Base-by-base conservation (phyloP, 2,113 vertebrate genomes). In the Octodon degus region DNA sequence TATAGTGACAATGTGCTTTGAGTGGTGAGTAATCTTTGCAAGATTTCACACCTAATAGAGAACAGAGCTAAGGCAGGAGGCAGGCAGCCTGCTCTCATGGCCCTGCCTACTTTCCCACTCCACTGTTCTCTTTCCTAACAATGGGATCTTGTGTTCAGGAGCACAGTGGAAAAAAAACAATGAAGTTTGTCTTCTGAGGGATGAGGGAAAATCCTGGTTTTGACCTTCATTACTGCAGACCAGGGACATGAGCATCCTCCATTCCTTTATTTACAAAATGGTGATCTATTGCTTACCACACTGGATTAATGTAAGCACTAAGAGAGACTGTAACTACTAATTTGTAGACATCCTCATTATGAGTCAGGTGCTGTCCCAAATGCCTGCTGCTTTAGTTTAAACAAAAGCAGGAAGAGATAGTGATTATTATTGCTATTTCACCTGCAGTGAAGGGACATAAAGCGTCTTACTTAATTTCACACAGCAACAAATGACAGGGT, bases 391-490 rank as follows among this genome's bases (percentile, higher is more conserved):
- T 53, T 83, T 84, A 67, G 37, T 95, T 34, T 30, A 13, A 47
- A 40, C 11, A 47, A 68, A 22, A 55, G 16, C 20, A 8, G 22
- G 22, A 87, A 40, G 30, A 88, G 34, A 70, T 14, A n/a, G 74
- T 27, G 30, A 22, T 62, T 65, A 53, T 40, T 58, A 68, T 90
- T 80, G 5, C 24, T 40, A 70, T 14, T 89, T 89, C 74, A 77
- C 27, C 60, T 22, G 34, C 70, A 82, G 80, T 14, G 53, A 87
- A 92, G 24, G 80, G 89, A 94, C 20, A 4, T 68, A 70, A 60
- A 87, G 34, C 74, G 43, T 68, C 40, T 63, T 80, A n/a, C 62
- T 89, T 85, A 81, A 84, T 19, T 81, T 89, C 79, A 91, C 43
- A 10, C 40, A 88, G 76, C 32, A 93, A 67, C 40, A 25, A 25